Base-by-base conservation (phyloP, 1,140 invertebrate genomes). In the Caerostris extrusa region DNA sequence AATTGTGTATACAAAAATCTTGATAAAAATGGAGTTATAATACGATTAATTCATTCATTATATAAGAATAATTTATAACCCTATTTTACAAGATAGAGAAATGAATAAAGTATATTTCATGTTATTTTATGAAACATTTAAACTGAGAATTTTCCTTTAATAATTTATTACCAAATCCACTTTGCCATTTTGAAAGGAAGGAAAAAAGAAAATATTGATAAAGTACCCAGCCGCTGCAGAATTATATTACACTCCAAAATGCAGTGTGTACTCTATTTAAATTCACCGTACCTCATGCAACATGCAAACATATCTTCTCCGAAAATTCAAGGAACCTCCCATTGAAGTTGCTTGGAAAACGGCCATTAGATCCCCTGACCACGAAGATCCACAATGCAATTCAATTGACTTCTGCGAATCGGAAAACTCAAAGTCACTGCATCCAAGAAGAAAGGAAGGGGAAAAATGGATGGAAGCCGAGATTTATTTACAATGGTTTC, bases 401-500 rank as follows among this genome's bases (percentile, higher is more conserved):
- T 53, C 60, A 61, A 64, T 64, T 60, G 85, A 87, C 64, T 60
- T 71, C 64, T 50, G 87, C 19, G 64, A 71, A 56, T 71, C 64
- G 55, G 34, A 55, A 77, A 69, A 55, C 53, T 7, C 8, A 60
- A 60, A 87, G n/a, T 19, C 19, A 60, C 85, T 34, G 58, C 58
- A 61, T 10, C 34, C 85, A 87, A 87, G 53, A 81, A 81, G 14
- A 58, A 85, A 34, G 64, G 10, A 58, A 34, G 14, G n/a, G 17
- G 19, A 14, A 69, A 55, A 69, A 69, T 56, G 55, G 56, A 69
- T 7, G 12, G 55, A 77, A 91, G n/a, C 57, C 58, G 56, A 81
- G 56, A 50, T 91, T 89, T 91, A 91, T 91, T 91, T 91, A 58
- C 89, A 81, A 56, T 60, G 53, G 69, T 91, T 91, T 81, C 69